Evolutionary conservation across 2,113 vertebrate species (phyloP), one percentile per base, ranked within the genome.

Genomic region (Mirza zaza): DNA sequence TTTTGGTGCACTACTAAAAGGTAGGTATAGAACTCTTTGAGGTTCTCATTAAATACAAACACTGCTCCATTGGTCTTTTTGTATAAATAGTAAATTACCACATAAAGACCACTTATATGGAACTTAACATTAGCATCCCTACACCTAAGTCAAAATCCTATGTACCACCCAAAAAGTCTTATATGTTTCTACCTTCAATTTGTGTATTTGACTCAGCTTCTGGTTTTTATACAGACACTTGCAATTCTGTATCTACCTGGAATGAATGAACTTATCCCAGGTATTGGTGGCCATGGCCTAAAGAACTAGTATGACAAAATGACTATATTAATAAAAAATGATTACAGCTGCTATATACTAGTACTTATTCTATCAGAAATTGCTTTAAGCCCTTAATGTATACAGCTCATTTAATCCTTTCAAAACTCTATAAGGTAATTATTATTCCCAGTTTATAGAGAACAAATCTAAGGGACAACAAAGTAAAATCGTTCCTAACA

Each of bases 401-500:
- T 87, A 39, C 86, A 83, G 80, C n/a, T 95, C 32, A 90, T 84
- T 92, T 91, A 93, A 63, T 68, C 18, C 59, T 50, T 63, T 89
- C 34, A 80, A 87, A 85, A 84, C 20, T 50, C 86, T 90, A 10
- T 32, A 86, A 77, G 34, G 3, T 76, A 88, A 93, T 75, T 84
- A 86, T 81, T 59, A 68, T 94, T 84, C 61, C 39, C 55, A 75
- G 52, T 79, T 90, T 86, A 87, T 18, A 90, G 48, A 80, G 48
- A 55, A 82, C 34, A 90, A 76, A 85, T 81, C 25, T 77, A 81
- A 61, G 15, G 36, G 87, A 65, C 21, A 93, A 73, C 15, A 3
- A 61, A 32, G 10, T 75, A 85, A 91, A 93, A 79, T 61, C 1
- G 3, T 68, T 39, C 12, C 39, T 90, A 96, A 81, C 11, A 80